Evolutionary conservation across 2,888 invertebrate genomes (phyloP).

Genomic region (Scelioninae gen. 1): DNA sequence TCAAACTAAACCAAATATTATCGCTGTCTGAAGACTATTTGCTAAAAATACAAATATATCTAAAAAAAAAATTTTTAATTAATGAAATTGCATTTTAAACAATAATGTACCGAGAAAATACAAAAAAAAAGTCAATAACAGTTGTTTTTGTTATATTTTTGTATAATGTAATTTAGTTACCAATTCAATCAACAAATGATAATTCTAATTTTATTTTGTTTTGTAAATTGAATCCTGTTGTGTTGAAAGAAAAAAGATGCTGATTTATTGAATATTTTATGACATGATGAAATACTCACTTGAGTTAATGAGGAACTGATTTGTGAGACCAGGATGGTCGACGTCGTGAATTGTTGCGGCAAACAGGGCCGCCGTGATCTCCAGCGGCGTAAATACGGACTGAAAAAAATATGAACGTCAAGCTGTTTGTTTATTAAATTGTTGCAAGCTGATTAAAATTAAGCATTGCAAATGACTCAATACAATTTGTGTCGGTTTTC

Average conservation of each 20-base stretch:
- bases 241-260: neutral
- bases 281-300: constrained; percentile 86
- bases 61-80: too few species aligned
- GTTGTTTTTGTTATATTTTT: too few species aligned
- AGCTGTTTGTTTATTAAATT: constrained; percentile 16
- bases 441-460: neutral
- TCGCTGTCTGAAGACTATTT: neutral
- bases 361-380: constrained; percentile 97
- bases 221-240: neutral
- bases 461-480: neutral
- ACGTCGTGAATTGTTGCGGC: constrained; percentile 99
- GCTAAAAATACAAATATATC: neutral
- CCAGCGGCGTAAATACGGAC: constrained; percentile 98
- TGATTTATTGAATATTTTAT: constrained; percentile 7
- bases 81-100: too few species aligned
- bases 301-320: constrained; percentile 99
- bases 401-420: constrained; percentile 79
- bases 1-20: neutral
- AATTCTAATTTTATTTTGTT: neutral
- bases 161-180: too few species aligned
- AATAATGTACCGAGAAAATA: too few species aligned
- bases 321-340: constrained; percentile 99
- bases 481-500: neutral
- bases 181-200: too few species aligned
- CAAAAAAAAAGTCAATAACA: too few species aligned